Base-by-base conservation (phyloP, 2,888 invertebrate species). In the Cabera pusaria region DNA sequence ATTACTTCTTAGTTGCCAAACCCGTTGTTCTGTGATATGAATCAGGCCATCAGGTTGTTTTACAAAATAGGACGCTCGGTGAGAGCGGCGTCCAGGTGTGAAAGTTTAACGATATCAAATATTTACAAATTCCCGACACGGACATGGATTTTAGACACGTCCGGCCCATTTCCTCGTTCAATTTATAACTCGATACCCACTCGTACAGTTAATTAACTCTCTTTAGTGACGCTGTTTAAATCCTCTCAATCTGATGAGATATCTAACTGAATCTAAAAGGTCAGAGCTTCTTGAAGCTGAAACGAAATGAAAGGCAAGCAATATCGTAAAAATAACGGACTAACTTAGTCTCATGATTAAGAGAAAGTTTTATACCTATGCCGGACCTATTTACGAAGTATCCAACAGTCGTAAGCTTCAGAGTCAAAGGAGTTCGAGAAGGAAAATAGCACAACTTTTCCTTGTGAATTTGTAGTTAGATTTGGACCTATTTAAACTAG, bases 101-200 rank as follows among this genome's bases (percentile, higher is more conserved):
- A 64, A 64, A 70, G 57, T 68, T 68, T 69, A 66, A 70, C 64
- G 57, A 57, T 57, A 67, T 72, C 54, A 69, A 75, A 72, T 70
- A 72, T 72, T 74, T 66, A 70, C 56, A 60, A 64, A 63, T 63
- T 59, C 59, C 49, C 57, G 47, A 46, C 40, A 50, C 17, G 39
- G 41, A 42, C 49, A 31, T 41, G 45, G 46, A 49, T 49, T 56
- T 49, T 44, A 49, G 52, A 55, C 52, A 49, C 44, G 51, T 51
- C 50, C 47, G 45, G 44, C 41, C 56, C 48, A 50, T 58, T 65
- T 50, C 42, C 39, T 46, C 40, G 42, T 56, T 49, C 52, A 59
- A 64, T 59, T 42, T 61, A 55, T 50, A 43, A 38, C 46, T 49
- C 35, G 39, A 49, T 54, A 46, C 39, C 43, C 36, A 23, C 20